Evolutionary conservation across 1,140 invertebrate species (phyloP).

Genomic region (Caenorhabditis tropicalis): DNA sequence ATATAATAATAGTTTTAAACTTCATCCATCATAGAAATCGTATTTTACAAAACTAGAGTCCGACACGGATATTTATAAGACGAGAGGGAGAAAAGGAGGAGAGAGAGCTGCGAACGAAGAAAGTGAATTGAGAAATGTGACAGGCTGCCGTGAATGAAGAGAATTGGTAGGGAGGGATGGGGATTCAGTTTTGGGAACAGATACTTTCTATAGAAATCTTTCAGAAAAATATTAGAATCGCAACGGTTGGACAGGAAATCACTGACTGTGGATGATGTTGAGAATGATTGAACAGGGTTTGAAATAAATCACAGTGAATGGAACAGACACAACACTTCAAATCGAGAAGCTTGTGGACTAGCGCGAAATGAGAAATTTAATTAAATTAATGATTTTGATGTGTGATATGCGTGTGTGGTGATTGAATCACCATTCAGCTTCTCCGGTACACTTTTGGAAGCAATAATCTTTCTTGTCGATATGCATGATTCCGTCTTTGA

Average conservation of each 20-base stretch:
- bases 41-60: not conserved
- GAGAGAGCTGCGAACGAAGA: not conserved
- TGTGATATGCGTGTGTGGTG: not conserved
- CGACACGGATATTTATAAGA: no score
- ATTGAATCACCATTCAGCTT: slow-evolving; percentile 84
- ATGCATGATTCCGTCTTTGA: slow-evolving; percentile 99
- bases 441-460: slow-evolving; percentile 96
- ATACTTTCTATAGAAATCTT: no score
- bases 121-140: not conserved
- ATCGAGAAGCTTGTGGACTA: not conserved
- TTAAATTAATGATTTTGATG: not conserved
- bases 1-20: not conserved
- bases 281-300: not conserved
- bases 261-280: not conserved
- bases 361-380: slow-evolving; percentile 12
- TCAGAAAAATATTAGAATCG: no score
- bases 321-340: not conserved
- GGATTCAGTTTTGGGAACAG: no score
- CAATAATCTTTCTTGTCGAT: slow-evolving; percentile 95
- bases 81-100: not conserved
- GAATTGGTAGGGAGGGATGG: no score
- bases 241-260: not conserved
- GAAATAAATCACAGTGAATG: slow-evolving; percentile 13
- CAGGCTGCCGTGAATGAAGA: no score
- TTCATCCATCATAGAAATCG: not conserved